phyloP scores from a whole-genome alignment of 2,888 invertebrate genomes.

The Zaprionus obscuricornis region DNA sequence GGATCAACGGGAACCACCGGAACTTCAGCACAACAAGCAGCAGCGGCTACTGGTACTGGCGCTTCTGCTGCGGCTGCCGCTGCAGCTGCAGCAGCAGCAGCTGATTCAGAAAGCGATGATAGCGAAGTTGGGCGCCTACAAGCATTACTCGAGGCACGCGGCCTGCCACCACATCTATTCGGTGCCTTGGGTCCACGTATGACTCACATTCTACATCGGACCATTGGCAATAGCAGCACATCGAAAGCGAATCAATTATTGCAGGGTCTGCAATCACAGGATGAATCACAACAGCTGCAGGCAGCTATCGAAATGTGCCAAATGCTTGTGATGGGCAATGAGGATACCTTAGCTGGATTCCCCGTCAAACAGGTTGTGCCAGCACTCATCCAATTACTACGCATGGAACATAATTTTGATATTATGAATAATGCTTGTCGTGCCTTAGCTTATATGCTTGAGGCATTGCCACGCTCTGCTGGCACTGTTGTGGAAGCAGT shows the following conservation, averaged over 20 bases:
- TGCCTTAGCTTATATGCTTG: conserved; percentile 99
- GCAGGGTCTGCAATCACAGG: conserved; percentile 95
- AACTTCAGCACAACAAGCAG: conserved; percentile 33
- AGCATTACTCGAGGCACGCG: conserved; percentile 96
- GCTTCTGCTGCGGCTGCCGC: conserved; percentile 61
- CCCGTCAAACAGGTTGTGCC: conserved; percentile 99
- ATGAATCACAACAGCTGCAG: conserved; percentile 97
- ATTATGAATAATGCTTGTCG: conserved; percentile 99
- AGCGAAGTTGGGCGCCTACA: conserved; percentile 98
- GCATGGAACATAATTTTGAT: conserved; percentile 99
- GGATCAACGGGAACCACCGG: conserved; percentile 26
- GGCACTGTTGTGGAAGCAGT: conserved; percentile 98
- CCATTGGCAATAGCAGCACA: conserved; percentile 93
- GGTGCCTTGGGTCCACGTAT: conserved; percentile 97
- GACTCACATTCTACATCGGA: conserved; percentile 97
- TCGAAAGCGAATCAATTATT: conserved; percentile 97
- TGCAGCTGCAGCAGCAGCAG: conserved; percentile 51
- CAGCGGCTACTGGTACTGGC: conserved; percentile 65
- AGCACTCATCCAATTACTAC: conserved; percentile 94
- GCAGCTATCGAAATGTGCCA: conserved; percentile 99
- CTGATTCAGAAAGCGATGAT: conserved; percentile 92
- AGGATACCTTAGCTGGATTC: conserved; percentile 98
- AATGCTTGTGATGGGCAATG: conserved; percentile 99
- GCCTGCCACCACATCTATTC: conserved; percentile 97
- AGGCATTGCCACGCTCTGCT: conserved; percentile 97